These are phyloP conservation scores for Aleiodes leptofemur DNA, from an alignment of 2,888 invertebrate genomes.

Conservation along the genomic window DNA sequence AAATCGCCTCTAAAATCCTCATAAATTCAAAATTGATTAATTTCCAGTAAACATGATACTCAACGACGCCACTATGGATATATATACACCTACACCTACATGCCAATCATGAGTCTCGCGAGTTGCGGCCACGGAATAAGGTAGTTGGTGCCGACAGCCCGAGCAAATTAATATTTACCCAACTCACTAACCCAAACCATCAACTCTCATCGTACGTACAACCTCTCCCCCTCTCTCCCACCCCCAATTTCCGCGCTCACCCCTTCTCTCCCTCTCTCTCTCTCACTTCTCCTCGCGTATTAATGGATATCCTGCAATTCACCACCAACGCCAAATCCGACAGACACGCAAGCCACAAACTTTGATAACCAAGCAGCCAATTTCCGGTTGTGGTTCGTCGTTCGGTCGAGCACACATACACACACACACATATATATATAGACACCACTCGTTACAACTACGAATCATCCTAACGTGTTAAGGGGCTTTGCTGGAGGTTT, in stretches of 20 bases:
- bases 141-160: conserved; percentile 59
- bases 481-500: conserved; percentile 49
- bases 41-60: background rate
- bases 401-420: conserved; percentile 56
- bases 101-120: conserved; percentile 14
- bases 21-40: background rate
- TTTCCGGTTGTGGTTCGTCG: conserved; percentile 74
- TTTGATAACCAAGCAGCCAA: conserved; percentile 75
- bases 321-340: conserved; percentile 54
- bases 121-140: conserved; percentile 39
- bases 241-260: conserved; percentile 33
- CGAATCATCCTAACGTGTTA: conserved; percentile 67
- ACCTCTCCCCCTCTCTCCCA: conserved; percentile 33
- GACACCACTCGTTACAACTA: conserved; percentile 55
- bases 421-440: no score
- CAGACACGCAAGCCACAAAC: conserved; percentile 75
- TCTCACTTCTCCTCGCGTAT: conserved; percentile 68
- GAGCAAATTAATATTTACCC: conserved; percentile 75
- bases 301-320: conserved; percentile 70
- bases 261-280: conserved; percentile 34
- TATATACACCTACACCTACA: background rate
- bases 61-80: background rate
- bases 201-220: background rate
- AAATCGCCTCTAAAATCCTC: no score
- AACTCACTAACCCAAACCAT: conserved; percentile 62